These are phyloP conservation scores for Simalia tracyae DNA, from an alignment of 2,797 vertebrate genomes.

Conservation along the genomic window DNA sequence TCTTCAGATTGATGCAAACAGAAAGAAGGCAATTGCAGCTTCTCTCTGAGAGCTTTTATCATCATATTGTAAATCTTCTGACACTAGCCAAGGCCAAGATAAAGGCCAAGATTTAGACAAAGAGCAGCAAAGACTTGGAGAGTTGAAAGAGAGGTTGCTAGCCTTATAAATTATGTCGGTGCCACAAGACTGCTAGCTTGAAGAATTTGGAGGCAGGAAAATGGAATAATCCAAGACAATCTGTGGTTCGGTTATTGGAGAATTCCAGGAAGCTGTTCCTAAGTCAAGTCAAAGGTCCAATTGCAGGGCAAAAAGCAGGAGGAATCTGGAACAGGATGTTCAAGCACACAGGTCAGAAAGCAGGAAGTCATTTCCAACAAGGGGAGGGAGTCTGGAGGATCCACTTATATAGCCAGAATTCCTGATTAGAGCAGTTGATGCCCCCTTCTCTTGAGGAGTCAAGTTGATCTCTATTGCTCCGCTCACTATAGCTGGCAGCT, in stretches of 20 bases:
- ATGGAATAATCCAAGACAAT: neutral
- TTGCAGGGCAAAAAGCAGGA: no score
- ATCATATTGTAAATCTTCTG: slow-evolving; percentile 1
- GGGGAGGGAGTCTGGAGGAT: no score
- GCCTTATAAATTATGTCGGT: neutral
- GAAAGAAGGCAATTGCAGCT: neutral
- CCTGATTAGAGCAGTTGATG: no score
- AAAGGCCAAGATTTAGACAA: slow-evolving; percentile 17
- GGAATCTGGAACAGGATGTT: no score
- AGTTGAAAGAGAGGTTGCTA: neutral
- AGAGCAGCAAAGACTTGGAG: neutral
- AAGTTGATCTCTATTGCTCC: no score
- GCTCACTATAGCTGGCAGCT: no score
- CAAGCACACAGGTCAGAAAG: no score
- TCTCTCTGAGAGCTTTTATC: neutral
- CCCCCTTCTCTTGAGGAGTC: no score
- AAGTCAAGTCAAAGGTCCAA: neutral
- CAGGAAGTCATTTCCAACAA: no score
- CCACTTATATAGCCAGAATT: no score
- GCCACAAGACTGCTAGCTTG: neutral
- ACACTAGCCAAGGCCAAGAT: slow-evolving; percentile 10
- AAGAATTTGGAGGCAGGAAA: neutral
- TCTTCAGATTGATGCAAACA: no score
- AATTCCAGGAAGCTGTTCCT: neutral
- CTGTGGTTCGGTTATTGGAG: neutral